These are phyloP conservation scores for Epinotia ramella DNA, from an alignment of 2,888 invertebrate species.

Conservation along the genomic window DNA sequence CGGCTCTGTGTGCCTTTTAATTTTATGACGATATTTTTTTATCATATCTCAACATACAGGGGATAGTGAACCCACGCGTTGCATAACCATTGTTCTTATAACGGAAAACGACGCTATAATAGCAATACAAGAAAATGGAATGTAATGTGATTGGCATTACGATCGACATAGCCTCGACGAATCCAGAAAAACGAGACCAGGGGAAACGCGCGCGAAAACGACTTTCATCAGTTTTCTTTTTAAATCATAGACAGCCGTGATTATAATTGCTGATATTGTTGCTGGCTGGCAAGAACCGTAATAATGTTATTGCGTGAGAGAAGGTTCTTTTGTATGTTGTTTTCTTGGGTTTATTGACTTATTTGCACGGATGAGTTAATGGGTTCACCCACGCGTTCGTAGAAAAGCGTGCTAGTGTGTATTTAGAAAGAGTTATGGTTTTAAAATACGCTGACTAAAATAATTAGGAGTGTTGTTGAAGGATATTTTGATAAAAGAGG, in stretches of 20 bases:
- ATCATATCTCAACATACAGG: neutral
- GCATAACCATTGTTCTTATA: constrained; percentile 27
- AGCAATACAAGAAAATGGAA: constrained; percentile 31
- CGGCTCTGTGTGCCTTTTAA: neutral
- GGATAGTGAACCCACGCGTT: constrained; percentile 19
- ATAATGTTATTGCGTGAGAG: constrained; percentile 39
- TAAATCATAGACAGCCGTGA: constrained; percentile 47
- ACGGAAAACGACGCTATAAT: constrained; percentile 32
- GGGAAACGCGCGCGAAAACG: constrained; percentile 58
- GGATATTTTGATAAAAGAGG: constrained; percentile 20
- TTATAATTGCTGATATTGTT: constrained; percentile 24
- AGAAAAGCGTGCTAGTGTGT: constrained; percentile 17
- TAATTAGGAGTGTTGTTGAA: constrained; percentile 16
- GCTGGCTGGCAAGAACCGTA: constrained; percentile 28
- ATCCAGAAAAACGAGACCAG: constrained; percentile 54
- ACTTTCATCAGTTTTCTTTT: constrained; percentile 60
- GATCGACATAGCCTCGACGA: constrained; percentile 40
- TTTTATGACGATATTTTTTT: neutral
- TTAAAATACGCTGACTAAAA: neutral
- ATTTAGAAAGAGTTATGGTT: neutral
- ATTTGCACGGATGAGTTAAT: constrained; percentile 28
- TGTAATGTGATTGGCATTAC: constrained; percentile 37
- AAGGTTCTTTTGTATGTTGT: constrained; percentile 14
- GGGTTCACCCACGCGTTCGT: constrained; percentile 34
- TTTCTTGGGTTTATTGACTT: constrained; percentile 38